Conservation (phyloP, 2,888 invertebrate genomes). For the Lamellibrachia satsuma region DNA sequence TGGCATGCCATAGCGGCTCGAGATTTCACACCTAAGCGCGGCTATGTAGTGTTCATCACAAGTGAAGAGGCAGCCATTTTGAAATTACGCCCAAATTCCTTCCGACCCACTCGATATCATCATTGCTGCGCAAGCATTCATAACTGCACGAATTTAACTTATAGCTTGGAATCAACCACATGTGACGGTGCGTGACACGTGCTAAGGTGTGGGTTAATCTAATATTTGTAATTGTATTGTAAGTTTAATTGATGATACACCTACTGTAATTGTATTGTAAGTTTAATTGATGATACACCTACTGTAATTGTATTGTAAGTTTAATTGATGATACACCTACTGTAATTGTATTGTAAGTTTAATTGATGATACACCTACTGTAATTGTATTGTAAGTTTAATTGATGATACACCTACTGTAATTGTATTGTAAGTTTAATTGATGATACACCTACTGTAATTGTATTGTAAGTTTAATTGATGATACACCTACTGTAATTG, state of each 20-base stretch:
- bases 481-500: neutral
- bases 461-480: no score
- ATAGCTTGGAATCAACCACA: neutral
- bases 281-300: neutral
- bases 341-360: no score
- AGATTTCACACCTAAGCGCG: neutral
- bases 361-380: neutral
- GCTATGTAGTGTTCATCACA: neutral
- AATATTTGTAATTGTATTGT: neutral
- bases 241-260: neutral
- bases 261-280: neutral
- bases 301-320: no score
- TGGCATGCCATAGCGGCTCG: conserved; percentile 2
- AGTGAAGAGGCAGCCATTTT: neutral
- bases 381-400: neutral
- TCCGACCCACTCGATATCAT: neutral
- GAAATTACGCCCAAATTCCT: conserved; percentile 4
- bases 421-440: neutral
- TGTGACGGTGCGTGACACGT: neutral
- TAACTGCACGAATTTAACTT: neutral
- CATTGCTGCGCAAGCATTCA: neutral
- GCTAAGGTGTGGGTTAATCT: neutral
- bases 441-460: no score
- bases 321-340: neutral
- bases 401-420: no score